These are phyloP conservation scores for Spheniscus mendiculus DNA, from an alignment of 2,113 vertebrate genomes.

Conservation along the genomic window DNA sequence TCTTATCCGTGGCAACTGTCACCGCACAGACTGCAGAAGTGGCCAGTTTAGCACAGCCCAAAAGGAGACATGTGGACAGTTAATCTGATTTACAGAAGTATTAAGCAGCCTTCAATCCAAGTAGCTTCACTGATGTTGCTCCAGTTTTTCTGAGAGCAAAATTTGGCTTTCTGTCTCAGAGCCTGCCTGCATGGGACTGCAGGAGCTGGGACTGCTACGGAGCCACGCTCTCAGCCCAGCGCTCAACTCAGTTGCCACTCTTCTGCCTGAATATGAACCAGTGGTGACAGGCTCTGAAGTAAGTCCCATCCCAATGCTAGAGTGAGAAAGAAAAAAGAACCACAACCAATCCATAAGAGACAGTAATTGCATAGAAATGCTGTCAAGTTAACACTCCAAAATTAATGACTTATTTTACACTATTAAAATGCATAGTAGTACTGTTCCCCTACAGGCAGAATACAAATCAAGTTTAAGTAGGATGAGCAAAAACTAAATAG, in stretches of 20 bases:
- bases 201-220: background rate
- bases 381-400: background rate
- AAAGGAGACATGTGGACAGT: background rate
- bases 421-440: slow-evolving; percentile 1
- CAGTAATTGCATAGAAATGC: background rate
- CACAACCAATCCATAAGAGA: background rate
- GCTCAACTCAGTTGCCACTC: background rate
- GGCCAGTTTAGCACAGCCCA: background rate
- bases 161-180: background rate
- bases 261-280: background rate
- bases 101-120: background rate
- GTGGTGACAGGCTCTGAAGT: background rate
- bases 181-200: background rate
- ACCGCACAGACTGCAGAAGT: background rate
- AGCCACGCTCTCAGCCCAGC: background rate
- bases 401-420: slow-evolving; percentile 4
- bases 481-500: background rate
- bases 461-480: slow-evolving; percentile 2
- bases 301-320: background rate
- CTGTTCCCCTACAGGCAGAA: background rate
- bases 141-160: background rate
- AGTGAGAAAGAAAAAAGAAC: background rate
- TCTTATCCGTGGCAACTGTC: background rate
- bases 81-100: background rate
- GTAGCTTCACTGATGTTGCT: background rate